Base-by-base conservation (phyloP, 2,888 invertebrate genomes). In the Lithophane ornitopus region DNA sequence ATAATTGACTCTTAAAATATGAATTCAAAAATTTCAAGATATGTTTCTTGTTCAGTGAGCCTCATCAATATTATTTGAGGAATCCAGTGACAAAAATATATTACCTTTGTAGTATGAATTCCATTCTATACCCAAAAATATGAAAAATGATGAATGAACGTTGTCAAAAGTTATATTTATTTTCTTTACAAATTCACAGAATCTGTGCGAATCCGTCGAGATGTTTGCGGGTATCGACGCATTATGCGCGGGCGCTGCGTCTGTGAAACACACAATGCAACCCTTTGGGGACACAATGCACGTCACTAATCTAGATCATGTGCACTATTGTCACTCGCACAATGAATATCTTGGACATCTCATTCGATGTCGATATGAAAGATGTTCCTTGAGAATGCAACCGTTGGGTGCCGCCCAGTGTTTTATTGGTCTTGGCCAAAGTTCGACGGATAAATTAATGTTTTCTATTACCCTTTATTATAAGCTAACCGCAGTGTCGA, bases 291-390 rank as follows among this genome's bases (percentile, higher is more conserved):
- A 91, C 89, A 94, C 94, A 94, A 94, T 92, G 89, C 90, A 91
- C 88, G 84, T 92, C 91, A 92, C 92, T 93, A 93, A 95, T 95
- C 94, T 95, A 94, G 94, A 94, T 94, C 94, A 91, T 90, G 82
- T 80, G 92, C 85, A 80, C 85, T 90, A 91, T 94, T 93, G 92
- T 94, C 61, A 61, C 52, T 49, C 26, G 66, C 61, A 84, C 87
- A 87, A 85, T 76, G 63, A 65, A 74, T 73, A 82, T 86, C 79
- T 87, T 88, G 85, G 90, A 93, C 91, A 89, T 93, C 91, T 94
- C 89, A 94, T 93, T 93, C 89, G 90, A 93, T 93, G 87, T 87
- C 89, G 86, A 93, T 94, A 92, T 91, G 82, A 91, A 92, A 92
- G 79, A 88, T 11, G 58, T 82, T 86, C 79, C 79, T 70, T 52